Percentiles rank a stretch among this genome's conserved stretches.
phyloP scores from a whole-genome alignment of 1,140 invertebrate genomes.

The Bilobella aurantiaca region DNA sequence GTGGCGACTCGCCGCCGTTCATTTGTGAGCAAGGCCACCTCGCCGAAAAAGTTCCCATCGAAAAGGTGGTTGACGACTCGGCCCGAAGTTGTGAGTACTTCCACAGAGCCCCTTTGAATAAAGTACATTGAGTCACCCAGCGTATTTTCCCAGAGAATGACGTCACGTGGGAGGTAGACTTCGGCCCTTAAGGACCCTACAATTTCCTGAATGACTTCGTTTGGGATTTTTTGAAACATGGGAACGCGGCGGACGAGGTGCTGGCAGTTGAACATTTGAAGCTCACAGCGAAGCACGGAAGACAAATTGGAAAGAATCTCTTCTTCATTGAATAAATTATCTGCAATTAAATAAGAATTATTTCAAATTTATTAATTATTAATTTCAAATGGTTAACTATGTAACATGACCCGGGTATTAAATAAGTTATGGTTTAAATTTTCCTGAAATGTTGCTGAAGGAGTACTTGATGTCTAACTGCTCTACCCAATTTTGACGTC shows the following conservation, averaged over 20 bases:
- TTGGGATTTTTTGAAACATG: conserved; percentile 7
- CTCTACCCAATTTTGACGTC: too few species aligned
- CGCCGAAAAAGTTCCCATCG: conserved; percentile 23
- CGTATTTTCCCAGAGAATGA: conserved; percentile 10
- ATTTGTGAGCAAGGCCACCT: conserved; percentile 20
- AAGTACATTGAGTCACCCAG: conserved; percentile 21
- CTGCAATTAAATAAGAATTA: too few species aligned
- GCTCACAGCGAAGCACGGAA: conserved; percentile 13
- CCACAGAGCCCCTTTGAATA: conserved; percentile 17
- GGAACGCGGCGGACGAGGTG: conserved; percentile 14
- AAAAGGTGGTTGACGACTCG: not conserved
- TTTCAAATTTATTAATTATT: too few species aligned
- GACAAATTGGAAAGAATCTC: conserved; percentile 8
- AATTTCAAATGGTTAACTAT: too few species aligned
- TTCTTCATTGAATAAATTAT: conserved; percentile 22
- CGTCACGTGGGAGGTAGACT: conserved; percentile 20
- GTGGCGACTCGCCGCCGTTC: not conserved
- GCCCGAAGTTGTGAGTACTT: not conserved
- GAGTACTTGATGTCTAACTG: too few species aligned
- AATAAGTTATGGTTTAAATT: too few species aligned
- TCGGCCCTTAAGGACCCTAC: conserved; percentile 14
- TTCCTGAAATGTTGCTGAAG: too few species aligned
- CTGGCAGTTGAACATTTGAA: conserved; percentile 24
- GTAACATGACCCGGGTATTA: too few species aligned
- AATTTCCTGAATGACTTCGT: conserved; percentile 16